Evolutionary conservation across 2,113 vertebrate genomes (phyloP).

Genomic region (Athene noctua): DNA sequence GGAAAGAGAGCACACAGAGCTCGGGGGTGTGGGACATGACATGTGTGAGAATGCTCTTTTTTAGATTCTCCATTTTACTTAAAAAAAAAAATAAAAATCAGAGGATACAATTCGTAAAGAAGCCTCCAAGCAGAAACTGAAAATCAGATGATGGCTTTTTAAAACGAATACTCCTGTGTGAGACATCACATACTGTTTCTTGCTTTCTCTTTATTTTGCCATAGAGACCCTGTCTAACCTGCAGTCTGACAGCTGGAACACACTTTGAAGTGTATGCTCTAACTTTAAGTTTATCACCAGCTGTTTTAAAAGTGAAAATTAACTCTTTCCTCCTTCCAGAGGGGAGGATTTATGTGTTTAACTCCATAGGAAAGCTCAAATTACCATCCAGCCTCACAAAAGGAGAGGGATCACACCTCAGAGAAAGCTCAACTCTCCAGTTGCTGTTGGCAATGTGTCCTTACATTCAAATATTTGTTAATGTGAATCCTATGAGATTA

Average conservation of each 20-base stretch:
- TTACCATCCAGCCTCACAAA: neutral
- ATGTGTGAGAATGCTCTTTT: neutral
- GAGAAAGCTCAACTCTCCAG: neutral
- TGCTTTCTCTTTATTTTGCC: neutral
- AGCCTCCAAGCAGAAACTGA: neutral
- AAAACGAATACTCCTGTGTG: neutral
- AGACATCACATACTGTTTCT: neutral
- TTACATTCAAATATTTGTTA: neutral
- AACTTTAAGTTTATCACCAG: neutral
- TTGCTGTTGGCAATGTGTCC: neutral
- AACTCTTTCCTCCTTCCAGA: neutral
- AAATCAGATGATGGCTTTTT: neutral
- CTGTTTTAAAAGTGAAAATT: neutral
- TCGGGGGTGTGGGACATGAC: accelerated
- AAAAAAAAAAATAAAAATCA: neutral
- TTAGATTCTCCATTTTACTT: neutral
- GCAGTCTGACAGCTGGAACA: neutral
- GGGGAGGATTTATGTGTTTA: neutral
- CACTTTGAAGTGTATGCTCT: neutral
- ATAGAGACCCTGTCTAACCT: neutral
- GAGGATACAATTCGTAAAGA: neutral
- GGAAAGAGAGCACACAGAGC: neutral
- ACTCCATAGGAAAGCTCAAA: neutral
- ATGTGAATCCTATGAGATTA: neutral
- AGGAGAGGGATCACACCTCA: neutral